phyloP scores from a whole-genome alignment of 2,888 invertebrate genomes.

The Beris morrisii region DNA sequence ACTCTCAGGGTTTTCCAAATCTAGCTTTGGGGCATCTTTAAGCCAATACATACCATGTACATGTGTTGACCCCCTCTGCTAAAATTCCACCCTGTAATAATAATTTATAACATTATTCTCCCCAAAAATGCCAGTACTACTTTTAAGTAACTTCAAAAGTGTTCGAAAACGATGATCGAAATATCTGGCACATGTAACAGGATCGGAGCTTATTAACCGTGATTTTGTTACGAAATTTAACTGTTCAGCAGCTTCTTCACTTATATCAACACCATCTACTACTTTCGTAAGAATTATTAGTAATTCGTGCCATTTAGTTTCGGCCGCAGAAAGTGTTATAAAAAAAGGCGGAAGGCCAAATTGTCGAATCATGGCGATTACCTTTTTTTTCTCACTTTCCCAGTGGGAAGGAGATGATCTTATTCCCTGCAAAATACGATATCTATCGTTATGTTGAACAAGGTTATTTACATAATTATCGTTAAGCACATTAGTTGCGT shows the following conservation, averaged over 20 bases:
- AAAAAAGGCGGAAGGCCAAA: constrained; percentile 23
- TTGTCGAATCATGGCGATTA: constrained; percentile 26
- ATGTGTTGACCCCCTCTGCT: constrained; percentile 34
- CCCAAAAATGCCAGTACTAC: constrained; percentile 15
- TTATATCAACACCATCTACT: constrained; percentile 28
- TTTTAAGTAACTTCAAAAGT: constrained; percentile 16
- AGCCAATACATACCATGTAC: constrained; percentile 1
- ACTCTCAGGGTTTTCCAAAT: background rate
- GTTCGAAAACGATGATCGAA: constrained; percentile 17
- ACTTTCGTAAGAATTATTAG: constrained; percentile 31
- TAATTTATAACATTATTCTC: too few species aligned
- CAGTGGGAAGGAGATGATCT: constrained; percentile 42
- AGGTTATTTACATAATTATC: constrained; percentile 38
- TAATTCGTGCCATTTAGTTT: constrained; percentile 39
- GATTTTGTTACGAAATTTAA: constrained; percentile 37
- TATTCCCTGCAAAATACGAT: constrained; percentile 38
- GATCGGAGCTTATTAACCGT: constrained; percentile 41
- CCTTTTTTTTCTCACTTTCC: constrained; percentile 42
- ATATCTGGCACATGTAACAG: constrained; percentile 42
- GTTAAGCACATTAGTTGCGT: constrained; percentile 37
- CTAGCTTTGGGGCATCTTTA: background rate
- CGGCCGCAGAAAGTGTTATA: constrained; percentile 31
- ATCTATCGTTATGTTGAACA: constrained; percentile 38
- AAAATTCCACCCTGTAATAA: constrained; percentile 42
- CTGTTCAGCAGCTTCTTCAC: constrained; percentile 34